Conservation (phyloP, 2,888 invertebrate genomes). For the Drosophila pegasa region DNA sequence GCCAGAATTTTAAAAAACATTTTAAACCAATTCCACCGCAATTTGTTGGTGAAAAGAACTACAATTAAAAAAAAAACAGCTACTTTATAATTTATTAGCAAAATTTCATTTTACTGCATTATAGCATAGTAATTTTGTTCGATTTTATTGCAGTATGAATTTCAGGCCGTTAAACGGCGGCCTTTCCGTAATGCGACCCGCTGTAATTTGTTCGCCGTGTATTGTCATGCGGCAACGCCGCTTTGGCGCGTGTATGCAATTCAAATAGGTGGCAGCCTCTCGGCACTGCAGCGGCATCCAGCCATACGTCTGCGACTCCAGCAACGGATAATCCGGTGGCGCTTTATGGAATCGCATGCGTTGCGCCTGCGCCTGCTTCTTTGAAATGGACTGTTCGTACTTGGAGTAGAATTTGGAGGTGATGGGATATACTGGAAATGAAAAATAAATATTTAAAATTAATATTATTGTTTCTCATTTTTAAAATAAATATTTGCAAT, state of each 20-base stretch:
- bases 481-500: not conserved
- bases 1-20: constrained; percentile 24
- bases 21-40: not conserved
- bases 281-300: constrained; percentile 75
- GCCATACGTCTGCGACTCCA: constrained; percentile 82
- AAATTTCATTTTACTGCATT: not conserved
- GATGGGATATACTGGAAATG: constrained; percentile 75
- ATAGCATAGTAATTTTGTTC: not conserved
- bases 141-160: constrained; percentile 70
- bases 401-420: constrained; percentile 80
- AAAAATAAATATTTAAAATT: not conserved
- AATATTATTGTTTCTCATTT: not conserved
- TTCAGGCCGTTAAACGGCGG: constrained; percentile 78
- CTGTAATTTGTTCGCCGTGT: constrained; percentile 78
- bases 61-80: no score
- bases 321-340: constrained; percentile 56
- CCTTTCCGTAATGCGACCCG: constrained; percentile 81
- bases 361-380: constrained; percentile 33
- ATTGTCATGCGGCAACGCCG: constrained; percentile 80
- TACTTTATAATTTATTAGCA: not conserved
- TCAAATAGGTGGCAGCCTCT: constrained; percentile 61
- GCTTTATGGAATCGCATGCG: constrained; percentile 47
- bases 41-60: not conserved
- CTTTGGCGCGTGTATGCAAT: constrained; percentile 78
- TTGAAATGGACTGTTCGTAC: constrained; percentile 49